phyloP scores from a whole-genome alignment of 2,888 invertebrate genomes.

The Pandemis cinnamomeana region DNA sequence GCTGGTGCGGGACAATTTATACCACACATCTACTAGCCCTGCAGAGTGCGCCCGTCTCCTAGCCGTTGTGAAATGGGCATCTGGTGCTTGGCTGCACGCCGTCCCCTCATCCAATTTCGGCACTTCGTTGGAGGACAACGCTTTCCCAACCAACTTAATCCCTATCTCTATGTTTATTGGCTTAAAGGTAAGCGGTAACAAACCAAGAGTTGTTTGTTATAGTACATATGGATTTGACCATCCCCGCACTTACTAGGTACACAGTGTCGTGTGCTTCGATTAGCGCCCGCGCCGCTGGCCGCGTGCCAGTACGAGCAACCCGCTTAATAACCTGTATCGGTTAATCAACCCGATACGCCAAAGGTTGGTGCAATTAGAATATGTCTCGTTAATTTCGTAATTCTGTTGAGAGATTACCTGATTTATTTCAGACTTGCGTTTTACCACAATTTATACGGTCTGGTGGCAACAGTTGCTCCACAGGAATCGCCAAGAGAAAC shows the following conservation, averaged over 20 bases:
- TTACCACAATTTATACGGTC: conserved; percentile 18
- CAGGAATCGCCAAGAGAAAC: not conserved
- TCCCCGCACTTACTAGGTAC: not conserved
- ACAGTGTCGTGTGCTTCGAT: conserved; percentile 22
- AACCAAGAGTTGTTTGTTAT: not conserved
- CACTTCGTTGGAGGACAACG: too few relatives aligned
- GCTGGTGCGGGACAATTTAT: too few relatives aligned
- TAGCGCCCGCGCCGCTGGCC: conserved; percentile 57
- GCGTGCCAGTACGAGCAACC: conserved; percentile 75
- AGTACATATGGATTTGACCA: conserved; percentile 20
- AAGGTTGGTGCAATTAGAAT: conserved; percentile 66
- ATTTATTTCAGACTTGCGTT: conserved; percentile 25
- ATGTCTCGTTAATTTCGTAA: conserved; percentile 49
- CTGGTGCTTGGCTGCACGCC: too few relatives aligned
- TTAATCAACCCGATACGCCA: conserved; percentile 76
- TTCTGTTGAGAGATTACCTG: conserved; percentile 38
- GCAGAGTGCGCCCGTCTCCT: too few relatives aligned
- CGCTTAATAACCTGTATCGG: conserved; percentile 78
- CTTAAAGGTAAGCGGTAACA: too few relatives aligned
- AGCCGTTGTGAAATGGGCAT: too few relatives aligned
- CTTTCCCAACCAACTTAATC: not conserved
- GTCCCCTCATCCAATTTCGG: too few relatives aligned
- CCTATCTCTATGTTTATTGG: not conserved
- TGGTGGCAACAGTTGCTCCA: conserved; percentile 9
- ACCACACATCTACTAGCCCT: too few relatives aligned